Conservation (phyloP, 2,113 vertebrate genomes). For the Ceuthmochares aereus region DNA sequence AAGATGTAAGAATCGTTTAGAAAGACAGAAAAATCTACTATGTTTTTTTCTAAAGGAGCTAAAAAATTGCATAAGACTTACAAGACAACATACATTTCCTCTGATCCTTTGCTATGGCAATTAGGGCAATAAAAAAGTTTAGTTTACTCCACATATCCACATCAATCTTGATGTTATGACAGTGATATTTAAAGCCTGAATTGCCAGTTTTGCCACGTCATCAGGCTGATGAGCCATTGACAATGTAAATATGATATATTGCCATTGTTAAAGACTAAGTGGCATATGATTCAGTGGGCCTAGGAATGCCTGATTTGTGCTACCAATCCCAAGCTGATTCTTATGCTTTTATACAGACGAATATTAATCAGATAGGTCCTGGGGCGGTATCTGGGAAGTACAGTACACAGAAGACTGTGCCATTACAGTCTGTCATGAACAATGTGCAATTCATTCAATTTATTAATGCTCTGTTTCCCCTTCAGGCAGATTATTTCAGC, state of each 20-base stretch:
- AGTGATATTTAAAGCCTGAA: background rate
- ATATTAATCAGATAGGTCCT: slow-evolving; percentile 22
- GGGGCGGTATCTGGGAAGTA: slow-evolving; percentile 24
- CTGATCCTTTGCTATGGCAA: background rate
- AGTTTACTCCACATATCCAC: background rate
- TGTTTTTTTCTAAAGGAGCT: background rate
- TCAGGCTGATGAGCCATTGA: background rate
- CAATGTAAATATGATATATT: background rate
- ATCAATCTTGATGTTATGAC: background rate
- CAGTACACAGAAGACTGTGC: slow-evolving; percentile 32
- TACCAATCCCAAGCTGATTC: background rate
- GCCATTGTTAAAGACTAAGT: background rate
- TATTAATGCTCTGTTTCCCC: slow-evolving; percentile 74
- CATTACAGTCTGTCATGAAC: slow-evolving; percentile 35
- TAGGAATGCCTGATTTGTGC: background rate
- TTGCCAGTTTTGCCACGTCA: background rate
- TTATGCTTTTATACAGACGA: background rate
- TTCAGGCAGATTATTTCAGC: slow-evolving; percentile 75
- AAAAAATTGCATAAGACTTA: background rate
- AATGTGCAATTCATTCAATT: slow-evolving; percentile 79
- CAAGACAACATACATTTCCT: background rate
- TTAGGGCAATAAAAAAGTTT: background rate
- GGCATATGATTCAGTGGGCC: background rate
- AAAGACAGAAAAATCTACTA: background rate
- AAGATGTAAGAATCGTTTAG: background rate